Evolutionary conservation across 2,888 invertebrate species (phyloP).

Genomic region (Neelides folsomi): DNA sequence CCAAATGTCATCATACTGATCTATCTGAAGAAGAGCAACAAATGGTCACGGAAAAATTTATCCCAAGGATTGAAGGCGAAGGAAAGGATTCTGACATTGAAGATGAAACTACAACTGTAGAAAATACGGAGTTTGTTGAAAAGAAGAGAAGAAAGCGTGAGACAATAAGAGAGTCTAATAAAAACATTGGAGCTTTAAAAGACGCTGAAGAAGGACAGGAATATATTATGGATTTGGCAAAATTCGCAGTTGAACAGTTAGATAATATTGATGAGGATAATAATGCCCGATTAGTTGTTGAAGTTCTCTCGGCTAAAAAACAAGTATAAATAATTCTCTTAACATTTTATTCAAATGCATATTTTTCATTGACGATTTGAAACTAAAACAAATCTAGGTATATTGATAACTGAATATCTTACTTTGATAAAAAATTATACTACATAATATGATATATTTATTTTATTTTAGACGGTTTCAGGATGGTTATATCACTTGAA

Average conservation of each 20-base stretch:
- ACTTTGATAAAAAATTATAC: no score
- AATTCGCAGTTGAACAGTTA: conserved; percentile 41
- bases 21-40: conserved; percentile 43
- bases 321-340: conserved; percentile 24
- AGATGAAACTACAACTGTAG: conserved; percentile 36
- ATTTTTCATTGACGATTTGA: no score
- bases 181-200: conserved; percentile 24
- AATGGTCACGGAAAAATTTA: conserved; percentile 38
- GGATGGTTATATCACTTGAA: conserved; percentile 48
- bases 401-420: no score
- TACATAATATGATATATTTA: not conserved
- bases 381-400: no score
- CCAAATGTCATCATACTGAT: conserved; percentile 47
- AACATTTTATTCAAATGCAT: not conserved
- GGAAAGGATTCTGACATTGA: conserved; percentile 32
- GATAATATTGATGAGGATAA: conserved; percentile 44
- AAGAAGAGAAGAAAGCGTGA: not conserved
- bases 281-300: conserved; percentile 40
- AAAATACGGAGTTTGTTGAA: not conserved
- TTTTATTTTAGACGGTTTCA: conserved; percentile 44
- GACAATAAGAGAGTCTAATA: conserved; percentile 1
- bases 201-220: conserved; percentile 32
- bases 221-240: conserved; percentile 38
- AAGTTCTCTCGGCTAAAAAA: conserved; percentile 40
- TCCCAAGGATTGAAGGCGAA: conserved; percentile 32